phyloP scores from a whole-genome alignment of 2,888 invertebrate genomes.

The Andrena flavipes region DNA sequence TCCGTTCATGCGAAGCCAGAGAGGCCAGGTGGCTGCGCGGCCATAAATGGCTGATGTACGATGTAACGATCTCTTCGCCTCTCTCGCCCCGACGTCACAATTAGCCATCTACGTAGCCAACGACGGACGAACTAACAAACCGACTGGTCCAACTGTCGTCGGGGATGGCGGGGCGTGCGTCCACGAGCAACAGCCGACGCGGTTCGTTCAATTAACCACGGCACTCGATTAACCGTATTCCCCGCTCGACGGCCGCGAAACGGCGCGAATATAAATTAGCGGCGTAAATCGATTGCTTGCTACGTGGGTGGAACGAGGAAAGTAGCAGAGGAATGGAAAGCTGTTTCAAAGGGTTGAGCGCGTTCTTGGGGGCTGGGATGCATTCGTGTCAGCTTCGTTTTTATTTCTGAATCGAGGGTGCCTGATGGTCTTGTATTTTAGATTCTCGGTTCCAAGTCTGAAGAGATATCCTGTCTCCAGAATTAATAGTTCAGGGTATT shows the following conservation, averaged over 20 bases:
- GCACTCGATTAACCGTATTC: slow-evolving; percentile 55
- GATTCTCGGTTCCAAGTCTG: no score
- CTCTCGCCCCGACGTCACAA: slow-evolving; percentile 74
- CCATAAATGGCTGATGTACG: slow-evolving; percentile 78
- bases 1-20: slow-evolving; percentile 72
- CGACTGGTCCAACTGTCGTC: slow-evolving; percentile 54
- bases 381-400: no score
- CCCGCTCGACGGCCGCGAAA: background rate
- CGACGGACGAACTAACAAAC: slow-evolving; percentile 49
- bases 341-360: background rate
- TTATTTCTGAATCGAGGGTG: no score
- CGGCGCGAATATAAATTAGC: slow-evolving; percentile 56
- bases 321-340: background rate
- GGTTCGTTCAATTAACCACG: slow-evolving; percentile 52
- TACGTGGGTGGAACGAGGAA: background rate
- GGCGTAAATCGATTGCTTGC: slow-evolving; percentile 36
- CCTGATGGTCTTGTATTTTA: no score
- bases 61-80: slow-evolving; percentile 78
- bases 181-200: slow-evolving; percentile 28
- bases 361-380: no score
- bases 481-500: no score
- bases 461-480: no score
- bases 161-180: background rate
- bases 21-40: slow-evolving; percentile 69
- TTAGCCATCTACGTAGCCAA: slow-evolving; percentile 68